phyloP scores from a whole-genome alignment of 2,797 vertebrate genomes.

The Sciurus carolinensis region DNA sequence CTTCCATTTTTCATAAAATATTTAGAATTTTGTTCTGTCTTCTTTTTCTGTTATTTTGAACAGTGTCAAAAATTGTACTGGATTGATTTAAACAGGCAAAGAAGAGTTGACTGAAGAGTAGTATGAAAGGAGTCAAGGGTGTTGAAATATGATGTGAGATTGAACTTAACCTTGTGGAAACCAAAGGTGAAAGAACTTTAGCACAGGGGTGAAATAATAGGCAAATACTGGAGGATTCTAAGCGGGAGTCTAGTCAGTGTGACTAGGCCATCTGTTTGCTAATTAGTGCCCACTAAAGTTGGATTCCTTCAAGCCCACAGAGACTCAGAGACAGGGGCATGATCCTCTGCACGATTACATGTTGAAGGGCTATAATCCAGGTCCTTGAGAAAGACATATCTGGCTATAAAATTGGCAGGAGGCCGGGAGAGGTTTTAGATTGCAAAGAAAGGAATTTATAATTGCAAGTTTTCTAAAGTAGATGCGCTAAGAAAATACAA shows the following conservation, averaged over 20 bases:
- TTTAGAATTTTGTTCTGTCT: slow-evolving; percentile 6
- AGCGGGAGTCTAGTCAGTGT: not conserved
- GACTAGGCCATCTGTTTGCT: not conserved
- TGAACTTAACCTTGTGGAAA: slow-evolving; percentile 3
- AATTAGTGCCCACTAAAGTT: not conserved
- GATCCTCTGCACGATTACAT: not conserved
- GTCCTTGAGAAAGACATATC: not conserved
- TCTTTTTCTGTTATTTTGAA: not conserved
- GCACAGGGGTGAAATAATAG: not conserved
- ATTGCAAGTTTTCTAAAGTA: slow-evolving; percentile 4
- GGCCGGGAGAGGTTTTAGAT: not conserved
- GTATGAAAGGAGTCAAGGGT: not conserved
- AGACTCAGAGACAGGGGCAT: not conserved
- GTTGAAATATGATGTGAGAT: not conserved
- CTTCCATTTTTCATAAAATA: slow-evolving; percentile 38
- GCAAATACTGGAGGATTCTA: not conserved
- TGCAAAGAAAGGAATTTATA: not conserved
- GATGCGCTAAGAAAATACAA: not conserved
- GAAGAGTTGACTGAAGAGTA: not conserved
- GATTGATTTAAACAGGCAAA: not conserved
- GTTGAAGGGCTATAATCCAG: not conserved
- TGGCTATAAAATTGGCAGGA: not conserved
- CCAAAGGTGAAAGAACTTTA: not conserved
- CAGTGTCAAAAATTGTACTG: not conserved
- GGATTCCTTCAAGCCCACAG: not conserved